Percentiles rank a stretch among this genome's conserved stretches.
phyloP scores from a whole-genome alignment of 2,888 invertebrate species.

The Drosophila prolongata region DNA sequence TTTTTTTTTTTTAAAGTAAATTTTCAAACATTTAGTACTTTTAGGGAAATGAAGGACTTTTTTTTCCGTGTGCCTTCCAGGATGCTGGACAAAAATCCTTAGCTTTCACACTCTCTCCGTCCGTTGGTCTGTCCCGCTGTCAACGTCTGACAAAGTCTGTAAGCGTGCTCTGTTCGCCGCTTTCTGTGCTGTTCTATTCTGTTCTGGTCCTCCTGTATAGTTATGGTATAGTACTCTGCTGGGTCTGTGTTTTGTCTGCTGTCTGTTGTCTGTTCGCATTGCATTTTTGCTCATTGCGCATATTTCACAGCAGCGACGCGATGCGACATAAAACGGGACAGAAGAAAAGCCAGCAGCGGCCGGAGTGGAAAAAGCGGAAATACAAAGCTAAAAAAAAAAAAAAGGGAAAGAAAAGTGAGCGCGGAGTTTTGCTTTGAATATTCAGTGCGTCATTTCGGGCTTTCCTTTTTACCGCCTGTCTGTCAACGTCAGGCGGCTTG shows the following conservation, averaged over 20 bases:
- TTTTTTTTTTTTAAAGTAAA: no score
- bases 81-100: constrained; percentile 61
- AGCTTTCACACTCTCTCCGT: constrained; percentile 63
- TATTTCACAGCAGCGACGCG: constrained; percentile 55
- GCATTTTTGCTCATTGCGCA: constrained; percentile 69
- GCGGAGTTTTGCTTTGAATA: constrained; percentile 72
- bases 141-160: constrained; percentile 67
- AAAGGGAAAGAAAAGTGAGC: constrained; percentile 37
- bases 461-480: constrained; percentile 33
- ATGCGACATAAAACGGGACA: constrained; percentile 54
- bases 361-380: constrained; percentile 28
- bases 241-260: constrained; percentile 47
- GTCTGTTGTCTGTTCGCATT: constrained; percentile 55
- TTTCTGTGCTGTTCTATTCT: constrained; percentile 46
- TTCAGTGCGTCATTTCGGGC: constrained; percentile 71
- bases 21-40: no score
- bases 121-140: constrained; percentile 57
- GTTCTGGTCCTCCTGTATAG: constrained; percentile 11
- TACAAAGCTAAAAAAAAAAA: constrained; percentile 31
- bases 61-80: constrained; percentile 14
- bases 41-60: not conserved
- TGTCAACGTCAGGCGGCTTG: constrained; percentile 49
- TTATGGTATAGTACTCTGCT: not conserved
- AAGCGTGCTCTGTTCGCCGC: constrained; percentile 50
- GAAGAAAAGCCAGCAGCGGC: constrained; percentile 48